Conservation (phyloP, 1,140 invertebrate species). For the Hylaeus anthracinus region DNA sequence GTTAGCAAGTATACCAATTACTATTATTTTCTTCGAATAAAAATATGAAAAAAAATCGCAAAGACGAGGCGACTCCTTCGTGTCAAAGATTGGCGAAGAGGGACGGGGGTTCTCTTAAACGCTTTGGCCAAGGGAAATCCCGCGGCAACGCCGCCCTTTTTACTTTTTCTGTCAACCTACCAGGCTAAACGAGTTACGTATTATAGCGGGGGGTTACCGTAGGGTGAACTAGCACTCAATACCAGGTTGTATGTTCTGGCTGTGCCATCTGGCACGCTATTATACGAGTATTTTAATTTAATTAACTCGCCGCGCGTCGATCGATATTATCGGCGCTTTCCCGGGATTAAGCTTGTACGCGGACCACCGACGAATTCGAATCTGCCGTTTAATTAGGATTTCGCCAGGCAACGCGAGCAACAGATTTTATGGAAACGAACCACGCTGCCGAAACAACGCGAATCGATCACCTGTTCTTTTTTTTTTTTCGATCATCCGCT, state of each 20-base stretch:
- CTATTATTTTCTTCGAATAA: no score
- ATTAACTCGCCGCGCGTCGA: conserved; percentile 78
- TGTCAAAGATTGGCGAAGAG: background rate
- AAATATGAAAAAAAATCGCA: background rate
- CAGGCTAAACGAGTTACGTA: conserved; percentile 79
- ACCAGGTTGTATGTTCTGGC: conserved; percentile 77
- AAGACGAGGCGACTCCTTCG: background rate
- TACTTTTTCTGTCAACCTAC: conserved; percentile 75
- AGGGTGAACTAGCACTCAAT: conserved; percentile 63
- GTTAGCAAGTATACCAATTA: no score
- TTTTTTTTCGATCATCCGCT: conserved; percentile 9
- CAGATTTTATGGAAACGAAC: conserved; percentile 77
- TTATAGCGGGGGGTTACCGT: conserved; percentile 61
- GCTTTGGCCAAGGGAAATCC: conserved; percentile 70
- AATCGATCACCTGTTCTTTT: conserved; percentile 37
- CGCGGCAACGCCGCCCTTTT: conserved; percentile 41
- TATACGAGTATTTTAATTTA: conserved; percentile 81
- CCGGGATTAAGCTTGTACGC: conserved; percentile 78
- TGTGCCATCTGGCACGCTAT: conserved; percentile 79
- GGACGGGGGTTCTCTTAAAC: conserved; percentile 67
- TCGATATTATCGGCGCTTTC: conserved; percentile 80
- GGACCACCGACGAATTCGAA: conserved; percentile 71
- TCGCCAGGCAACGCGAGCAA: conserved; percentile 73
- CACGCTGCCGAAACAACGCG: conserved; percentile 20
- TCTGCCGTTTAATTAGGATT: conserved; percentile 81